These are phyloP conservation scores for Achroia grisella DNA, from an alignment of 1,140 invertebrate genomes.

Conservation along the genomic window DNA sequence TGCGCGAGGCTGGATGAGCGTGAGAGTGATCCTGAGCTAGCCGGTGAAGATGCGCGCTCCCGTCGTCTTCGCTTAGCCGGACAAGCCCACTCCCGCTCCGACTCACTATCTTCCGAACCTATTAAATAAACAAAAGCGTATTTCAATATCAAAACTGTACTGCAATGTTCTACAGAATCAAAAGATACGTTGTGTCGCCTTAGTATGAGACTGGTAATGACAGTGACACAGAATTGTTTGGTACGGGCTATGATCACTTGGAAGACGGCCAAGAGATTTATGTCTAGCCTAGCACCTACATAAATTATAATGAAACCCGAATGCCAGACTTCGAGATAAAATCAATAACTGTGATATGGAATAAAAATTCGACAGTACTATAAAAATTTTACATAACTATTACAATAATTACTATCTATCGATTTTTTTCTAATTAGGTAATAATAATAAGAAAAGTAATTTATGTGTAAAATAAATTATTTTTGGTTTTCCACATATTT, in stretches of 20 bases:
- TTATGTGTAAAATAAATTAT: too few relatives aligned
- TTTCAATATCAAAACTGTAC: conserved; percentile 7
- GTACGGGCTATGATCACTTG: conserved; percentile 26
- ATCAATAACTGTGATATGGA: too few relatives aligned
- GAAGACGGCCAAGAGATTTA: conserved; percentile 33
- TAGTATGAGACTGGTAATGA: conserved; percentile 42
- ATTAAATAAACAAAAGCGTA: conserved; percentile 11
- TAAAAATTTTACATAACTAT: too few relatives aligned
- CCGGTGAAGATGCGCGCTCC: conserved; percentile 50
- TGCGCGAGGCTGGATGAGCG: conserved; percentile 85
- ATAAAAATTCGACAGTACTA: too few relatives aligned
- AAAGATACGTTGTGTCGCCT: conserved; percentile 19
- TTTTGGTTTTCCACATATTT: too few relatives aligned
- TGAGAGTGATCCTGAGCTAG: conserved; percentile 73
- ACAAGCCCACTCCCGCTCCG: conserved; percentile 85
- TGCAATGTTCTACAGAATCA: background rate
- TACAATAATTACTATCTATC: too few relatives aligned
- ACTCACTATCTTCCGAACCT: conserved; percentile 74
- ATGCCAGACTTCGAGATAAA: conserved; percentile 8
- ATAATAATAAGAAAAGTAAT: too few relatives aligned
- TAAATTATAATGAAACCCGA: conserved; percentile 9
- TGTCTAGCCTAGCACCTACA: conserved; percentile 1
- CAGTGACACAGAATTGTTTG: conserved; percentile 49
- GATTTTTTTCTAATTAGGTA: too few relatives aligned
- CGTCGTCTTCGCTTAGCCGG: conserved; percentile 84